Base-by-base conservation (phyloP, 2,888 invertebrate species). In the Drosophila dives region DNA sequence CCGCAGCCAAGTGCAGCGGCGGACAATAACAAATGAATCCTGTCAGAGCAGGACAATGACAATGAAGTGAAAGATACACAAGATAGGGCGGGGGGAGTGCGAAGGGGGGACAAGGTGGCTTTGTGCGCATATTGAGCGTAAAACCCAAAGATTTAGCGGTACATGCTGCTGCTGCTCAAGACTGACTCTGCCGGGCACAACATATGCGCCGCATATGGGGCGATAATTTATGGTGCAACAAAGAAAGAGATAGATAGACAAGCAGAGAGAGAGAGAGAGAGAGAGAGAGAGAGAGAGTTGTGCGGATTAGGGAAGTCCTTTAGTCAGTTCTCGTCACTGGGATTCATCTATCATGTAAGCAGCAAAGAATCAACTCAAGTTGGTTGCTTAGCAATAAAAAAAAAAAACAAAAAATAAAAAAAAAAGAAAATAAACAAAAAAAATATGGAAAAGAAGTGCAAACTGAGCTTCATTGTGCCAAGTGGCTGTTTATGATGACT, bases 21-120 rank as follows among this genome's bases (percentile, higher is more conserved):
- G 89, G 86, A 90, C 90, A 90, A 82, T 87, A 89, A 90, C 78
- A 87, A 90, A 87, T 86, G 90, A 83, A 83, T 62, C 74, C 75
- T 73, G 81, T 81, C 75, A 73, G 34, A 59, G 53, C 60, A 63
- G 67, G 69, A 69, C 74, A 72, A 79, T 73, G 84, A 86, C 83
- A 81, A 75, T 74, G 83, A 66, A 64, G 69, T 29, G 40, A 33
- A 48, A 54, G 51, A 63, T 17, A 32, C 42, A 20, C 17, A 32
- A 29, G 38, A 48, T 2, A 2, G 29, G 17, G 17, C 15, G 12
- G 20, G 1, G 26, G 38, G 40, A 20, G 20, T 23, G 23, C 23
- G 23, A 23, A 26, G 8, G 11, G 32, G 55, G 36, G 32, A 29
- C 60, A 40, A 11, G 8, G 26, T 17, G 20, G 42, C 45, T 45